These are phyloP conservation scores for Ectemnius cavifrons DNA, from an alignment of 2,888 invertebrate species.

Conservation along the genomic window DNA sequence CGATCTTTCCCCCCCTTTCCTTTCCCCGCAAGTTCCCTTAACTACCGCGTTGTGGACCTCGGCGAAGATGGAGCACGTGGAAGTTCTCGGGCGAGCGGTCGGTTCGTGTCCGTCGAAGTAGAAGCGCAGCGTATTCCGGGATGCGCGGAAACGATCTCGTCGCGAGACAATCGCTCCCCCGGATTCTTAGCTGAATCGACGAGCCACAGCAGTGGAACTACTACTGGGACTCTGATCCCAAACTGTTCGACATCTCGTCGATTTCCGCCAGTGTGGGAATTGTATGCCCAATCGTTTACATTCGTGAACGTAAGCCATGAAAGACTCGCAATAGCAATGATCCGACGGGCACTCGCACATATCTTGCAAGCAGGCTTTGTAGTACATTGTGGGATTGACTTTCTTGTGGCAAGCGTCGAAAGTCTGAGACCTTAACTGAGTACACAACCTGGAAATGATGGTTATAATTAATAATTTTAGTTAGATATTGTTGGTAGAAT, in stretches of 20 bases:
- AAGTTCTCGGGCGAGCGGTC: slow-evolving; percentile 14
- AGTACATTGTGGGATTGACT: slow-evolving; percentile 90
- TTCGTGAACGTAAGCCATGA: slow-evolving; percentile 93
- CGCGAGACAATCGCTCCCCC: background rate
- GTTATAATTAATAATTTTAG: too few relatives aligned
- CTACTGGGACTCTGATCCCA: slow-evolving; percentile 65
- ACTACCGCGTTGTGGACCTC: background rate
- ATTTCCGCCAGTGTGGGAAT: slow-evolving; percentile 85
- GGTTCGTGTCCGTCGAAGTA: background rate
- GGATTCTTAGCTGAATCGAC: slow-evolving; percentile 28
- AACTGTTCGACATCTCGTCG: slow-evolving; percentile 83
- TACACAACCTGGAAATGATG: slow-evolving; percentile 76
- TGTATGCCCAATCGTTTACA: slow-evolving; percentile 88
- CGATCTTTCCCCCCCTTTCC: background rate
- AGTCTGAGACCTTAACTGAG: slow-evolving; percentile 79
- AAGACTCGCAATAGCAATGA: slow-evolving; percentile 93
- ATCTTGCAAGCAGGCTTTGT: slow-evolving; percentile 91
- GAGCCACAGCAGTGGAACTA: slow-evolving; percentile 39
- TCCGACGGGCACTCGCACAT: slow-evolving; percentile 92
- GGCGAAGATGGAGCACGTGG: slow-evolving; percentile 2
- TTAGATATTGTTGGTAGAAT: too few relatives aligned
- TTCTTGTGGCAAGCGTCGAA: slow-evolving; percentile 89
- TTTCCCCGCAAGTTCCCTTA: background rate
- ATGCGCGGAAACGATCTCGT: slow-evolving; percentile 41
- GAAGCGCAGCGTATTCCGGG: slow-evolving; percentile 15